A percentile compares a stretch with the other conserved stretches of the same genome.
Evolutionary conservation across 37 sponge, comb jelly and placozoan genomes (phyloP).

Genomic region (Theonella swinhoei): DNA sequence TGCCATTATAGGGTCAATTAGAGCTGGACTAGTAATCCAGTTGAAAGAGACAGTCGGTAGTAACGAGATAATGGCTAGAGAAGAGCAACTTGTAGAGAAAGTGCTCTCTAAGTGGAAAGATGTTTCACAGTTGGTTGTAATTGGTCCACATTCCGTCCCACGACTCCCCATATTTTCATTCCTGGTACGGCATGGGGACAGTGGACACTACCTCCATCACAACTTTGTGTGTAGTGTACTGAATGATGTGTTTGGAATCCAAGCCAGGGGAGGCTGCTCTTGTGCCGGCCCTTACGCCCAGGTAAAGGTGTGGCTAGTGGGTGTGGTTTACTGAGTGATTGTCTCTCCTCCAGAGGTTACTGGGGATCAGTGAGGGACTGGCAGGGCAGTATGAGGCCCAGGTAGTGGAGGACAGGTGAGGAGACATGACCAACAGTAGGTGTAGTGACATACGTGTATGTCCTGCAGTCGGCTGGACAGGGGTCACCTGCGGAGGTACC

Average conservation of each 20-base stretch:
- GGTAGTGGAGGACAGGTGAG: constrained; percentile 79
- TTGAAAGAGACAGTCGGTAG: constrained; percentile 75
- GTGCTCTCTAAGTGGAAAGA: constrained; percentile 26
- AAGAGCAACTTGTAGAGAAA: constrained; percentile 19
- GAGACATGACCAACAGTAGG: background rate
- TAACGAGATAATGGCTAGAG: constrained; percentile 47
- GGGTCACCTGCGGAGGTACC: constrained; percentile 65
- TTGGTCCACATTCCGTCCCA: constrained; percentile 52
- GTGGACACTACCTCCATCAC: constrained; percentile 80
- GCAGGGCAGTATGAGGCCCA: constrained; percentile 60
- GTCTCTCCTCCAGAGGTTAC: constrained; percentile 39
- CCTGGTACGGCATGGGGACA: constrained; percentile 65
- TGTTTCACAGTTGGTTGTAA: constrained; percentile 39
- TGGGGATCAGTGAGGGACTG: constrained; percentile 76
- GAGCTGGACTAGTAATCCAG: constrained; percentile 88
- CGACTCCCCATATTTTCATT: constrained; percentile 91
- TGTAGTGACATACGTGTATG: background rate
- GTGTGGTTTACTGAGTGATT: background rate
- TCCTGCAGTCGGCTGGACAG: constrained; percentile 63
- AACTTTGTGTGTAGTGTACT: constrained; percentile 88
- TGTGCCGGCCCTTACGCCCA: constrained; percentile 95
- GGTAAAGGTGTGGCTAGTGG: constrained; percentile 26
- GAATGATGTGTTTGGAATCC: constrained; percentile 92
- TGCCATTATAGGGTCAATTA: constrained; percentile 77
- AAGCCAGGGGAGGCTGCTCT: constrained; percentile 88